Base-by-base conservation (phyloP, 2,113 vertebrate genomes). In the Syngnathus floridae region DNA sequence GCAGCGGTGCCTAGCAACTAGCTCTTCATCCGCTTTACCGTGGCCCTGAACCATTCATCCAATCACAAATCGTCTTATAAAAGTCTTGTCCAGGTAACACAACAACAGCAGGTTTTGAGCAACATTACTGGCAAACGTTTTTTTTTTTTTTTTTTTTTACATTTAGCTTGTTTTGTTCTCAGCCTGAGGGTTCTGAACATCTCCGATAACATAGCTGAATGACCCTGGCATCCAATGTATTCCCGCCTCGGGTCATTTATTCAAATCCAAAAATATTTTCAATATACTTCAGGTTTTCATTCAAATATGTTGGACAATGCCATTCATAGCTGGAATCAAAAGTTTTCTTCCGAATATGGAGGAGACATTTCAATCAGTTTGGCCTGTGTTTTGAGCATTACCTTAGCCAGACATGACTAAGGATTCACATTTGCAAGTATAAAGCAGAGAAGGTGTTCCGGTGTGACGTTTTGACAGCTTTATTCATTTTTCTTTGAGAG, bases 401-500 rank as follows among this genome's bases (percentile, higher is more conserved):
- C 3, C 19, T 58, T 19, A 4, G 35, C 35, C 35, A 51, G 19
- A 51, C 19, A 51, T 51, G n/a, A 51, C 48, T 21, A n/a, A 51
- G 48, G 14, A 51, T 51, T 51, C 31, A 55, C 13, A 31, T 55
- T 55, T 21, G n/a, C 58, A 40, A 38, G 36, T 6, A 63, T 4
- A 64, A 64, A 64, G 63, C 62, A 76, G 72, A 61, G 26, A 72
- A 74, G 68, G 31, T 69, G 46, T 61, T 79, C 80, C 74, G 65
- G 40, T 38, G 76, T 71, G 80, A 80, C 31, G 60, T 64, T 65
- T 72, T 86, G 87, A 84, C 87, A 87, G 84, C 68, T 83, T 67
- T 74, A 80, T 82, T 81, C 74, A 70, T 70, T 78, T 62, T 68
- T 69, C 61, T 43, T 26, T 62, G 64, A 77, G 61, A 52, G 48